Evolutionary conservation across 2,113 vertebrate genomes (phyloP).

Genomic region (Himantopus leucocephalus): DNA sequence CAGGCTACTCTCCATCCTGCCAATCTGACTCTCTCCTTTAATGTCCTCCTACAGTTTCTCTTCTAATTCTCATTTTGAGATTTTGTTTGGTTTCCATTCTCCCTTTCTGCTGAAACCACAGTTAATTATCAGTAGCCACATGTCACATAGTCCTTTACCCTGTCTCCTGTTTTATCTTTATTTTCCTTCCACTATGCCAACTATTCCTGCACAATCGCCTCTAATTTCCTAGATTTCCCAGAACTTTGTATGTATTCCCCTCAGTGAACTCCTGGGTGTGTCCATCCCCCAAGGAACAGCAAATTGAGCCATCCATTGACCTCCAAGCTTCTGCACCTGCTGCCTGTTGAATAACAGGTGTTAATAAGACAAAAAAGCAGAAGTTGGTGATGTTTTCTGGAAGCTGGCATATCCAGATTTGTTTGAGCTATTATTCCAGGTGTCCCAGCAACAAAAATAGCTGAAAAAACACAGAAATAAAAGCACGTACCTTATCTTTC

Average conservation of each 20-base stretch:
- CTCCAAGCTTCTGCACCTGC: not conserved
- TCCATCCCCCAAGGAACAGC: not conserved
- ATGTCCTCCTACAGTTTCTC: not conserved
- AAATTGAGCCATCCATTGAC: not conserved
- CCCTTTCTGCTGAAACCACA: not conserved
- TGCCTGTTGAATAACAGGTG: not conserved
- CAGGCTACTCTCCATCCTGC: not conserved
- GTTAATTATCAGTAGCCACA: not conserved
- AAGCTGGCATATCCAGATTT: not conserved
- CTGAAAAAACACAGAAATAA: not conserved
- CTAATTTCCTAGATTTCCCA: not conserved
- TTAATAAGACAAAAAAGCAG: not conserved
- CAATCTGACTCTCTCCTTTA: not conserved
- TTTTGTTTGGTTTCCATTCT: not conserved
- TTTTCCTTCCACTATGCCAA: not conserved
- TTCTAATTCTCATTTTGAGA: not conserved
- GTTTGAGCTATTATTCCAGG: not conserved
- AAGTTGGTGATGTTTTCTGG: not conserved
- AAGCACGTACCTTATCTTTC: not conserved
- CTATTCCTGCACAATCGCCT: not conserved
- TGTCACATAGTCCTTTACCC: not conserved
- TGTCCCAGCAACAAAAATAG: not conserved
- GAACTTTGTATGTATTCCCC: not conserved
- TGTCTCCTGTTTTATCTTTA: not conserved
- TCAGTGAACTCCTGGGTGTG: not conserved